Conservation (phyloP, 2,888 invertebrate genomes). For the Caenorhabditis drosophilae region DNA sequence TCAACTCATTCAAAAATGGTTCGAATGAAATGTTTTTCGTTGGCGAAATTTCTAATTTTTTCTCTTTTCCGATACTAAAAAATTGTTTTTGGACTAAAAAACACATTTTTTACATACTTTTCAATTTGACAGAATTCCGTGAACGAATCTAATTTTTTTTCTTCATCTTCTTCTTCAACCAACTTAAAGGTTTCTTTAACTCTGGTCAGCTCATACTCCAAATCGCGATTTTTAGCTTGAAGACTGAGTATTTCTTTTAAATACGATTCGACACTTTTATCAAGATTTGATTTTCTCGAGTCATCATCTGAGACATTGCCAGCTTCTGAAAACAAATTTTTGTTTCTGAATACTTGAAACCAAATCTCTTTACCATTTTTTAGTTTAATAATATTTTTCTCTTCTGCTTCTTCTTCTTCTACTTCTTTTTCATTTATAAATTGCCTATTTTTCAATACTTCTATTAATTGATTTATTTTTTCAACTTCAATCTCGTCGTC, state of each 20-base stretch:
- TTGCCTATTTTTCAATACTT: constrained; percentile 8
- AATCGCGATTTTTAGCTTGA: constrained; percentile 26
- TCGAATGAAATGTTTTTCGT: constrained; percentile 12
- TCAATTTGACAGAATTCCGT: background rate
- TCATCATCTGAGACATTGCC: background rate
- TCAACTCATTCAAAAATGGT: background rate
- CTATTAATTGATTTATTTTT: constrained; percentile 12
- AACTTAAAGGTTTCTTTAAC: too few relatives aligned
- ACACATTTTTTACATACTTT: background rate
- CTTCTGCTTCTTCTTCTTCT: too few relatives aligned
- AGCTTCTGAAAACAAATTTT: background rate
- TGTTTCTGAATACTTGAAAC: too few relatives aligned
- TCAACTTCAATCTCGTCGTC: constrained; percentile 23
- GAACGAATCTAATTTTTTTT: too few relatives aligned
- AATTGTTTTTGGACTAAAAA: too few relatives aligned
- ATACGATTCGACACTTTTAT: constrained; percentile 16
- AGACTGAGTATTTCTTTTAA: constrained; percentile 43
- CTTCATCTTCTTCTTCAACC: too few relatives aligned
- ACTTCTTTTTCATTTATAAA: too few relatives aligned
- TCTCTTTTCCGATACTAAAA: background rate
- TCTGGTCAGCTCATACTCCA: constrained; percentile 18
- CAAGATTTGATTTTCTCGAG: background rate
- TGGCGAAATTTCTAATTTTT: constrained; percentile 16
- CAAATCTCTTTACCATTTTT: too few relatives aligned
- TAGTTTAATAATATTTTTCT: too few relatives aligned